Base-by-base conservation (phyloP, 2,113 vertebrate genomes). In the Diglossa brunneiventris region DNA sequence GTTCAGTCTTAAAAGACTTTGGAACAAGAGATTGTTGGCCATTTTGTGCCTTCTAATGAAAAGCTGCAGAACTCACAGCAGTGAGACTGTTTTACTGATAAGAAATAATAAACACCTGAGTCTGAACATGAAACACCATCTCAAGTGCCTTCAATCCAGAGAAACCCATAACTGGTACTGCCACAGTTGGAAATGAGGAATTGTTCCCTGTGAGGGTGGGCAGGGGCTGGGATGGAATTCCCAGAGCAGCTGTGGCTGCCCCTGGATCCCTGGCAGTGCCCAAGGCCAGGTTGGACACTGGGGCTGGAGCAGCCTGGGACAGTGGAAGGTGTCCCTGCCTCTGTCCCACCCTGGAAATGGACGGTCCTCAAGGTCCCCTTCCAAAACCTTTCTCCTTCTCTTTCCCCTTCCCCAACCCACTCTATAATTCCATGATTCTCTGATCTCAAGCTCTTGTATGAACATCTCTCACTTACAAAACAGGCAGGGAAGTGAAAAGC, bases 171-270 rank as follows among this genome's bases (percentile, higher is more conserved):
- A 9, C 49, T 50, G 47, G 47, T 15, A 49, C 23, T 26, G 23
- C 47, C 47, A 49, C 23, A 49, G 8, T 3, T 26, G 20, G 78
- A 20, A 2, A 59, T 35, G 6, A 52, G 24, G 16, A 53, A 67
- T 46, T 13, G 4, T 15, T 59, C 23, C 35, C 69, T 53, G 33
- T 6, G 0, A 46, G 46, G 44, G 19, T 59, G 68, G 28, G 5
- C 2, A 81, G n/a, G n/a, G 3, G 6, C 67, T 79, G 85, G 66
- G 1, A 11, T 1, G 6, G 76, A 1, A 0, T 73, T 1, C 5
- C 27, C 86, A 81, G 67, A 66, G 42, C 4, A 44, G 37, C 52
- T 89, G 59, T 2, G 68, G 68, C 76, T 74, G 24, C 16, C 33
- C 77, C 53, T 73, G 58, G 49, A 82, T 82, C 78, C 62, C 87